Evolutionary conservation across 2,888 invertebrate genomes (phyloP).

Genomic region (Rhagophthalmus giganteus): DNA sequence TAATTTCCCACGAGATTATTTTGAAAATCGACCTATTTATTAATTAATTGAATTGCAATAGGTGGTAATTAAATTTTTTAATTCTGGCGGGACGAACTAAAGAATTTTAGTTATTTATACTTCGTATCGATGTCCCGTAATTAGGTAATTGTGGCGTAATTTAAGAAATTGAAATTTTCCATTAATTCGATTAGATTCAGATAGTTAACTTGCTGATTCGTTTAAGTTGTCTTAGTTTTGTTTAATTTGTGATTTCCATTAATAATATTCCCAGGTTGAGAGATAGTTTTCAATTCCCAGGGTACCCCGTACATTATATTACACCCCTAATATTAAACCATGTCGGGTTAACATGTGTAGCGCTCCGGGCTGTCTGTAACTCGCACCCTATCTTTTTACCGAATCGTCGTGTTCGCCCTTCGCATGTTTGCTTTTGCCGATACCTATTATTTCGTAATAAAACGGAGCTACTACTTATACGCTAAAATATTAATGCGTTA

Average conservation of each 20-base stretch:
- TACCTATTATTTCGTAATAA: conserved; percentile 17
- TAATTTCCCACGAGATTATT: conserved; percentile 11
- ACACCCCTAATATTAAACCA: conserved; percentile 1
- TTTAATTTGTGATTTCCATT: too few relatives aligned
- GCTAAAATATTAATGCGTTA: conserved; percentile 12
- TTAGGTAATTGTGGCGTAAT: too few relatives aligned
- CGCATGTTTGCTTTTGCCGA: conserved; percentile 15
- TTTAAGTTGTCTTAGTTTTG: too few relatives aligned
- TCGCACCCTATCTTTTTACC: conserved; percentile 10
- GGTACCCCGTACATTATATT: neutral
- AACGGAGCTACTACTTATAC: conserved; percentile 13
- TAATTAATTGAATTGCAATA: conserved; percentile 7
- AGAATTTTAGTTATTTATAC: too few relatives aligned
- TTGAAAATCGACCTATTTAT: conserved; percentile 8
- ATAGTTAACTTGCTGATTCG: too few relatives aligned
- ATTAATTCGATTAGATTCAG: too few relatives aligned
- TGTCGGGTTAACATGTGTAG: conserved; percentile 14
- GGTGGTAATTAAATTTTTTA: too few relatives aligned
- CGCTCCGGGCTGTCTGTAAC: conserved; percentile 7
- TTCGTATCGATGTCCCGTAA: too few relatives aligned
- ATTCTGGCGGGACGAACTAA: too few relatives aligned
- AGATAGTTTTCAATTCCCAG: conserved; percentile 5
- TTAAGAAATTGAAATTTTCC: too few relatives aligned
- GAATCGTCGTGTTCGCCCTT: conserved; percentile 12
- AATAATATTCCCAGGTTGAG: neutral